Base-by-base conservation (phyloP, 2,888 invertebrate genomes). In the Nematopogon swammerdamellus region DNA sequence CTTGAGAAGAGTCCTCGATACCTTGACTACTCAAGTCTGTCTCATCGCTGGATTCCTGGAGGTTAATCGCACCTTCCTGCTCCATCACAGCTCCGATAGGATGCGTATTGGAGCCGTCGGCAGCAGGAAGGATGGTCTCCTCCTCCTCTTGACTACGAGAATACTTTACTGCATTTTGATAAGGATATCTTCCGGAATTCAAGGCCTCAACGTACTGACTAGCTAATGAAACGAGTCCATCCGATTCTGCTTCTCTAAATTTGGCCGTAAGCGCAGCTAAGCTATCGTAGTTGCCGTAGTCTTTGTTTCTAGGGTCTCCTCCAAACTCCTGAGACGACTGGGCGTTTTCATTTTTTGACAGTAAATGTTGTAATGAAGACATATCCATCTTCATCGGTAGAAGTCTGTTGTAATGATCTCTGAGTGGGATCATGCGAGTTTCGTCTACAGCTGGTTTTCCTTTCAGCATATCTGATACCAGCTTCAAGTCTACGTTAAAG, bases 61-160 rank as follows among this genome's bases (percentile, higher is more conserved):
- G 68, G 56, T 63, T 65, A 44, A 60, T 58, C 42, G 62, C 52
- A 45, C 70, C 72, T 49, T 70, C 74, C 63, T 74, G 70, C 56
- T 80, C 80, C 48, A 77, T 65, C 1, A 80, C 80, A 20, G 80
- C 76, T 19, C 80, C 80, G 50, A 80, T 80, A 1, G 76, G 75
- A 55, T 79, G 75, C 45, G 60, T 73, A 53, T 60, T 73, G 1
- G 75, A 71, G 19, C 72, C 64, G 45, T 73, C 77, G 46, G 74
- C 70, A 50, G 77, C 72, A 1, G 76, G 77, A 54, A 75, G 58
- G 48, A 68, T 65, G 48, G 65, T 71, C 60, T 76, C 76, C 57
- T 75, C 74, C 57, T 76, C 79, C 59, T 79, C 79, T 61, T 77
- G 75, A 58, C 79, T 79, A 45, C 79, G 64, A 18, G 79, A 79